Percentiles rank a stretch among this genome's conserved stretches.
These are phyloP conservation scores for Erpobdella octoculata DNA, from an alignment of 2,888 invertebrate species.

Conservation along the genomic window DNA sequence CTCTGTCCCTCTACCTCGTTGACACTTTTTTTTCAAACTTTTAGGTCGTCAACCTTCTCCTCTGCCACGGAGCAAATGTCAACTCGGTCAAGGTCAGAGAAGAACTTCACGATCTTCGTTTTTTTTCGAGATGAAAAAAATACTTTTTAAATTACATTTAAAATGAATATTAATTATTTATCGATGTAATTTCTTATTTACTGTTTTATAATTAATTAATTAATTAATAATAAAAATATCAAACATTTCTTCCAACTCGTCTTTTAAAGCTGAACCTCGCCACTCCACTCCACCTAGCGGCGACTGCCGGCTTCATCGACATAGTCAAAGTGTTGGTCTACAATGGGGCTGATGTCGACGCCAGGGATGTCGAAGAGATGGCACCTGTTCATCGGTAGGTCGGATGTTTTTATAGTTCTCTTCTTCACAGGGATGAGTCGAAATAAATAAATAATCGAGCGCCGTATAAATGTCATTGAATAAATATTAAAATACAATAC, in stretches of 20 bases:
- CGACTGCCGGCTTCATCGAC: slow-evolving; percentile 35
- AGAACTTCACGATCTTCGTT: too few species aligned
- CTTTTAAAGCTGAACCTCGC: slow-evolving; percentile 36
- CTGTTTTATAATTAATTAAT: not conserved
- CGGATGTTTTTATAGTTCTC: too few species aligned
- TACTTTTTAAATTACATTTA: not conserved
- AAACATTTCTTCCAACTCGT: too few species aligned
- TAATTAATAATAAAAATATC: not conserved
- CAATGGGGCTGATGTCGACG: slow-evolving; percentile 37
- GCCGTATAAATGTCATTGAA: too few species aligned
- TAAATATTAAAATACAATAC: too few species aligned
- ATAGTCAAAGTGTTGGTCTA: slow-evolving; percentile 35
- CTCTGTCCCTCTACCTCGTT: not conserved
- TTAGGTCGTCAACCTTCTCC: slow-evolving; percentile 35
- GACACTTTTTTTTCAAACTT: slow-evolving; percentile 16
- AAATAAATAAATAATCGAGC: too few species aligned
- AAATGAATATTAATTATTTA: not conserved
- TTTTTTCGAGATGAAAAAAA: not conserved
- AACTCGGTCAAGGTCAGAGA: slow-evolving; percentile 37
- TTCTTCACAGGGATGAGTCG: too few species aligned
- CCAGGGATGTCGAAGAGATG: slow-evolving; percentile 36
- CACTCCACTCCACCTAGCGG: slow-evolving; percentile 38
- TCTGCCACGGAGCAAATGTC: slow-evolving; percentile 36
- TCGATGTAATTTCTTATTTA: not conserved
- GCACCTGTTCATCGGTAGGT: slow-evolving; percentile 39